Evolutionary conservation across 2,113 vertebrate genomes (phyloP), one percentile per base, ranked within the genome.

Genomic region (Semnornis frantzii): DNA sequence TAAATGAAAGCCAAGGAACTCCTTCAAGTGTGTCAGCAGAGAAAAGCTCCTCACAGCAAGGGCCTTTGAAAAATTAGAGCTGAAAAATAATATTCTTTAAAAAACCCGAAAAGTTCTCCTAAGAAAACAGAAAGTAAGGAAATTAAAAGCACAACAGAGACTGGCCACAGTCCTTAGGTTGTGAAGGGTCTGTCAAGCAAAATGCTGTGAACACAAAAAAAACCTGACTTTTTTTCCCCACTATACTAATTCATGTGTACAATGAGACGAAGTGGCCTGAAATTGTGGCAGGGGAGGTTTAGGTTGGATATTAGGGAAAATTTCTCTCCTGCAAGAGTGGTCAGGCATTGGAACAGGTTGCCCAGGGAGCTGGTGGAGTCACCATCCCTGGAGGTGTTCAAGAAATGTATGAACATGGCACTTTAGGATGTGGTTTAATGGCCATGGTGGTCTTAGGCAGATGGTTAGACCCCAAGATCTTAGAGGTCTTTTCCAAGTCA

Each of bases 1-100:
- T 89, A 96, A 96, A 97, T 91, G 64, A 92, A 95, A 97, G 81
- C 80, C 85, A 96, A 93, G 84, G 79, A 17, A 44, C 57, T 64
- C 87, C 82, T 62, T 82, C 82, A 85, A 96, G 66, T 18, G 8
- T 96, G 66, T 94, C 87, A 96, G 84, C 63, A 95, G 64, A 95
- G 82, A 92, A 92, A 96, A 86, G 30, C 10, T 78, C 81, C 72
- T 96, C 78, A 77, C 86, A 76, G 94, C 77, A 90, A 92, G 33
- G 84, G 16, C 5, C 64, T 98, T 95, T 95, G 93, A 94, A 98
- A 98, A 97, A 96, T 91, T 63, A 90, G 72, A 97, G 85, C 71
- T 82, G 44, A 96, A 97, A 95, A 92, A 88, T 88, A 95, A 89
- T 88, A 94, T 76, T 92, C 60, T 94, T 73, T 58, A 95, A 66